Conservation (phyloP, 2,113 vertebrate species). For the Gorsachius goisagi region DNA sequence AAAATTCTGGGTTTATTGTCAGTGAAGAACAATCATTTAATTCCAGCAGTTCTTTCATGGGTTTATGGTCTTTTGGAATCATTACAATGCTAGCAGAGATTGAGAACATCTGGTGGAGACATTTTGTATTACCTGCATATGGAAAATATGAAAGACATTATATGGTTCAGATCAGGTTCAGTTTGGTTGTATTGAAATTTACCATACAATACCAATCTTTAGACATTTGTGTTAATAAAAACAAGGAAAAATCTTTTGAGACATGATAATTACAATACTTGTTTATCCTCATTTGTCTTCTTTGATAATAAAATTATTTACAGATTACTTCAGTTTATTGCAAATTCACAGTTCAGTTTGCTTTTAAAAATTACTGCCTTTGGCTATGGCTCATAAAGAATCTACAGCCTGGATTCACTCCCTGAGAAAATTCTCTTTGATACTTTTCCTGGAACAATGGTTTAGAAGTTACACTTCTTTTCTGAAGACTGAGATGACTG, state of each 20-base stretch:
- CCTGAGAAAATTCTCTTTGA: background rate
- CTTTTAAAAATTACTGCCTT: background rate
- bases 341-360: background rate
- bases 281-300: background rate
- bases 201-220: background rate
- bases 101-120: background rate
- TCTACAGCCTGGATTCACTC: background rate
- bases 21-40: background rate
- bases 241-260: background rate
- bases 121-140: background rate
- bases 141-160: accelerated
- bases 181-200: background rate
- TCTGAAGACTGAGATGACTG: background rate
- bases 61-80: background rate
- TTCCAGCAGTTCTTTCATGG: background rate
- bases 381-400: background rate
- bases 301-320: background rate
- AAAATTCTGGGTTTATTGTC: background rate
- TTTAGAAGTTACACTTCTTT: background rate
- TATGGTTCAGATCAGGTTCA: background rate
- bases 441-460: background rate
- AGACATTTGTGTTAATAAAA: background rate
- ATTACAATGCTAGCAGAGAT: background rate
- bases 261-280: background rate
- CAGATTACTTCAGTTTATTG: background rate